Percentiles rank a stretch among this genome's conserved stretches.
phyloP scores from a whole-genome alignment of 2,888 invertebrate species.

The Cataglyphis albicans region DNA sequence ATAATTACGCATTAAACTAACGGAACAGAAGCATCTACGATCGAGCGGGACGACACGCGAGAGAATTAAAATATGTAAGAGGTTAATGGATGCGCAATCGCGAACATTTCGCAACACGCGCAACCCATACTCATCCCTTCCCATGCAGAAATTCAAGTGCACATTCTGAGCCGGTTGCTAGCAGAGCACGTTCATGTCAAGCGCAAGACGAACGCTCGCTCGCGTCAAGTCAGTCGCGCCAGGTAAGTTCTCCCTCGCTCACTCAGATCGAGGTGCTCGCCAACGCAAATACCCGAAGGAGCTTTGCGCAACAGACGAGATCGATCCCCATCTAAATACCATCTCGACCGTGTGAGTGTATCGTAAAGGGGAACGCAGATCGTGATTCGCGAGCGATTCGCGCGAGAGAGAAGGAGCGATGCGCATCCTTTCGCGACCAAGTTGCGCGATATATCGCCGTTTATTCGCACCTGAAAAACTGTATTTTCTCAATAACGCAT shows the following conservation, averaged over 20 bases:
- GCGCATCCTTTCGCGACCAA: background rate
- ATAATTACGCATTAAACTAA: constrained; percentile 30
- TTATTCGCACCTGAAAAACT: constrained; percentile 56
- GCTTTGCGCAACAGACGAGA: constrained; percentile 75
- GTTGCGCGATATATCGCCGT: constrained; percentile 49
- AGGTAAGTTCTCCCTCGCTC: constrained; percentile 71
- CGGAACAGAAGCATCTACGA: background rate
- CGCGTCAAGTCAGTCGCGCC: constrained; percentile 51
- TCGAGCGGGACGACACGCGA: background rate
- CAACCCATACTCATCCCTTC: constrained; percentile 54
- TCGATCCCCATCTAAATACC: constrained; percentile 74
- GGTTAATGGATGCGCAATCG: constrained; percentile 56
- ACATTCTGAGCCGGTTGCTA: constrained; percentile 50
- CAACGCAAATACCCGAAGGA: constrained; percentile 78
- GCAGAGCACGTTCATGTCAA: constrained; percentile 58
- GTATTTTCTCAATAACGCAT: constrained; percentile 28
- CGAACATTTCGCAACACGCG: constrained; percentile 55
- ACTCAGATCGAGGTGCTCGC: constrained; percentile 74
- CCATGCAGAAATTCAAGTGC: constrained; percentile 44
- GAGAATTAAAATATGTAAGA: constrained; percentile 18
- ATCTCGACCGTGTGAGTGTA: constrained; percentile 71
- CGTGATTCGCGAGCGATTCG: constrained; percentile 38
- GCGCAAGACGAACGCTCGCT: constrained; percentile 24
- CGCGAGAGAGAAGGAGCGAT: background rate
- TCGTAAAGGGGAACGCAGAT: constrained; percentile 60